Evolutionary conservation across 2,888 invertebrate species (phyloP), one percentile per base, ranked within the genome.

Genomic region (Lasioglossum malachurum): DNA sequence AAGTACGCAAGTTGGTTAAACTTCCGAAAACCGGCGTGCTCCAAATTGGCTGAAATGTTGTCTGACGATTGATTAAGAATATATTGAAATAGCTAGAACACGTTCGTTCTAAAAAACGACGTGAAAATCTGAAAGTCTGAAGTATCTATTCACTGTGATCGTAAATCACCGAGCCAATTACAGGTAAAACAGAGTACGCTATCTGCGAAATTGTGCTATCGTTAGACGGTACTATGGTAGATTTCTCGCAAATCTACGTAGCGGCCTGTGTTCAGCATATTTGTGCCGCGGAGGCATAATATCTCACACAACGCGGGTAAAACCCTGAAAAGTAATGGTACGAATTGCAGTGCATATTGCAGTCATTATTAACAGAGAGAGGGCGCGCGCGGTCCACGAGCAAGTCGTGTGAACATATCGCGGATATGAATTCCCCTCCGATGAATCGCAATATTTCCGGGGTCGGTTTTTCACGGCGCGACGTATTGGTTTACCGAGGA

Each of bases 281-380:
- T 57, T 31, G 64, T 16, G 16, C 31, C 64, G 64, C 31, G 16
- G 12, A 31, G 31, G 16, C 64, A 31, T 64, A 64, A 64, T 64
- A 64, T 64, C 16, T 64, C 64, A 64, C 64, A 64, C 31, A 64
- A 57, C 57, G 16, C 64, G 31, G 31, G 31, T 64, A 64, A 64
- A 69, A 69, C 38, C 69, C 69, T 2, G 69, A 35, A 69, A 69
- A 69, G 19, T 69, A 35, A 69, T 69, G 69, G 64, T 35, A 69
- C 35, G 69, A 69, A 69, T 64, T 64, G 64, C 64, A 64, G 69
- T 69, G 35, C 69, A 69, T 69, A 69, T 69, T 38, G 69, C 69
- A 73, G 73, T 31, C 73, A 46, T 46, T 46, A 49, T 73, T 73
- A 73, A 31, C 73, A 69, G 16, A 64, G 31, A 64, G 31, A 31